phyloP scores from a whole-genome alignment of 2,113 vertebrate genomes.

The Sardina pilchardus region DNA sequence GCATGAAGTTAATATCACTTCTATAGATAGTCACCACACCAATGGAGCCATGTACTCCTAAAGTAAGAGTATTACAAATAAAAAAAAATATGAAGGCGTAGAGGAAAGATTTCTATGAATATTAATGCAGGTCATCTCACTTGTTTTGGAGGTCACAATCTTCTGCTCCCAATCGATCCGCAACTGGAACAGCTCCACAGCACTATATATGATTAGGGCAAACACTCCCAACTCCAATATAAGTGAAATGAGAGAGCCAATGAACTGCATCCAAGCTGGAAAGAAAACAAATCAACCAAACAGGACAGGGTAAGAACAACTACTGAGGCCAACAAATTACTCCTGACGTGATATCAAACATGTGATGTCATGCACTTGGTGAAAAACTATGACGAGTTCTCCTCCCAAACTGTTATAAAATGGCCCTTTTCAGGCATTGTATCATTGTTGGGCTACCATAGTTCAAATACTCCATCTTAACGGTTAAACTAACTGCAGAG shows the following conservation, averaged over 20 bases:
- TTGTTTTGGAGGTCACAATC: constrained; percentile 65
- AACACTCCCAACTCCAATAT: constrained; percentile 63
- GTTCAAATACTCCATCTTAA: too few species aligned
- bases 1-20: not conserved
- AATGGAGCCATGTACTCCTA: not conserved
- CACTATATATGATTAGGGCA: constrained; percentile 64
- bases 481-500: too few species aligned
- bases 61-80: not conserved
- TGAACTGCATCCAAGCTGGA: constrained; percentile 62
- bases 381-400: not conserved
- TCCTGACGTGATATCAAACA: not conserved
- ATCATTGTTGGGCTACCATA: not conserved
- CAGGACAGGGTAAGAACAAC: not conserved
- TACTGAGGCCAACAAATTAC: not conserved
- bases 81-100: not conserved
- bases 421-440: not conserved
- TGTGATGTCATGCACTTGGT: not conserved
- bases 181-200: constrained; percentile 66
- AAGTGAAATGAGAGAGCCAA: constrained; percentile 37
- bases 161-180: constrained; percentile 72
- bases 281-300: not conserved
- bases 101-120: not conserved
- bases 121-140: constrained; percentile 54
- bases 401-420: not conserved
- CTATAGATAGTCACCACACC: not conserved